Evolutionary conservation across 1,140 invertebrate genomes (phyloP).

Genomic region (Neotoxoptera formosana): DNA sequence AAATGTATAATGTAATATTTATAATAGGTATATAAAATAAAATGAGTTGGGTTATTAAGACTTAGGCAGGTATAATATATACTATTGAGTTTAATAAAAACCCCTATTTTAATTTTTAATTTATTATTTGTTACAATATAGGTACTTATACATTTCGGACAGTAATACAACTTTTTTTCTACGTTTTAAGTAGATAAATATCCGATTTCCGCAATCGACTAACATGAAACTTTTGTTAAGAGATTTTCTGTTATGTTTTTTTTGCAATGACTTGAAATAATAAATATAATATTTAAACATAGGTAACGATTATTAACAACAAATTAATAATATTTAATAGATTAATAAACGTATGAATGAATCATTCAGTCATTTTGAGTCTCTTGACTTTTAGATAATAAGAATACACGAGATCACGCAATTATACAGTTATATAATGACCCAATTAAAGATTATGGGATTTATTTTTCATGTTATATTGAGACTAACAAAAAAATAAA

Average conservation of each 20-base stretch:
- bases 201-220: background rate
- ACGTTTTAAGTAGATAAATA: background rate
- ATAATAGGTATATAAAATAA: background rate
- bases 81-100: background rate
- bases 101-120: background rate
- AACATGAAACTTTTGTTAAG: background rate
- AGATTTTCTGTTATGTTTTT: background rate
- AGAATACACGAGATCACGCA: background rate
- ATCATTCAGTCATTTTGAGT: conserved; percentile 47
- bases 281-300: conserved; percentile 30
- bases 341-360: conserved; percentile 40
- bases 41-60: background rate
- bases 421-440: background rate
- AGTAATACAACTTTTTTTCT: background rate
- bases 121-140: background rate
- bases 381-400: conserved; percentile 17
- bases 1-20: background rate
- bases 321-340: conserved; percentile 36
- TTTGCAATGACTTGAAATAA: background rate
- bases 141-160: background rate
- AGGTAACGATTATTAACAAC: conserved; percentile 40
- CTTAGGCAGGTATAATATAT: background rate
- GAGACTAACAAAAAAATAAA: background rate
- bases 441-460: background rate
- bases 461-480: background rate